phyloP scores from a whole-genome alignment of 2,888 invertebrate genomes.

The Spialia ferax region DNA sequence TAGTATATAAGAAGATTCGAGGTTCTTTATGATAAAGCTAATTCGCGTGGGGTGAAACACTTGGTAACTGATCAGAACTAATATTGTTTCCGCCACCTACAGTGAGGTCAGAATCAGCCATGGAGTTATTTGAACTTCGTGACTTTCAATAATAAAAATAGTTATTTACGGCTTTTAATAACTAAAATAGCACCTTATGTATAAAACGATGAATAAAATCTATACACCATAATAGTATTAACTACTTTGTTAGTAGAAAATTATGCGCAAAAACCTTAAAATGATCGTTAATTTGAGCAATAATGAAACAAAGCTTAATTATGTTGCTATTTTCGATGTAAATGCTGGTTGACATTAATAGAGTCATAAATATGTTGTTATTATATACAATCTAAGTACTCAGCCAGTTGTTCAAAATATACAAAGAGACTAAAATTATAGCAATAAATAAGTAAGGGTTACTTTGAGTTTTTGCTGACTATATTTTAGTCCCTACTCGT shows the following conservation, averaged over 20 bases:
- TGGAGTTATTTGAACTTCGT: constrained; percentile 30
- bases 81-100: constrained; percentile 21
- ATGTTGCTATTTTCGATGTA: neutral
- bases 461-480: no score
- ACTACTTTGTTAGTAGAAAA: neutral
- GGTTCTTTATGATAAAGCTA: neutral
- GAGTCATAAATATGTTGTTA: no score
- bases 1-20: neutral
- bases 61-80: constrained; percentile 7
- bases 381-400: no score
- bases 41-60: neutral
- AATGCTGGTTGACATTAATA: no score
- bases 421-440: no score
- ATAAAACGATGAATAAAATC: neutral
- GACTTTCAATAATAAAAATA: constrained; percentile 28
- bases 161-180: constrained; percentile 28
- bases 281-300: neutral
- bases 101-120: constrained; percentile 29
- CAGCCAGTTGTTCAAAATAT: no score
- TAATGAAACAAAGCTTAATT: no score
- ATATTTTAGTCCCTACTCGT: no score
- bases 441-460: no score
- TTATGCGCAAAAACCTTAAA: neutral
- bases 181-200: constrained; percentile 12
- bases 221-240: neutral